Percentiles rank a stretch among this genome's conserved stretches.
These are phyloP conservation scores for Drosophila pandora DNA, from an alignment of 1,140 invertebrate species.

Conservation along the genomic window DNA sequence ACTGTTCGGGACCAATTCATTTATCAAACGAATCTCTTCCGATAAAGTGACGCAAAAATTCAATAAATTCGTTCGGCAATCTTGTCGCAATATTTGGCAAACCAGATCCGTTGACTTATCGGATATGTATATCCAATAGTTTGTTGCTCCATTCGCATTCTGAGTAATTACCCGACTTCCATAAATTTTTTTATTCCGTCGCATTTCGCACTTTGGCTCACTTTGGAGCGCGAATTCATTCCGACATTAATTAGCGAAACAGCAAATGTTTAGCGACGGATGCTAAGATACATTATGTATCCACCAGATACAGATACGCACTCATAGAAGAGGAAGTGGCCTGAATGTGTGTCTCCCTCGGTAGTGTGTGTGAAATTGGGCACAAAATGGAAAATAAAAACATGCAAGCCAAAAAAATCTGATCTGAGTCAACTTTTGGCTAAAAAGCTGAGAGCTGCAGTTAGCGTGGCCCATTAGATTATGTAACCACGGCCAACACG, in stretches of 20 bases:
- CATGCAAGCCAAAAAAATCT: constrained; percentile 48
- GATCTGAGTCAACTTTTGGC: constrained; percentile 47
- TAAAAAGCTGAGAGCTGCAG: constrained; percentile 38
- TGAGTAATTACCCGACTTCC: constrained; percentile 64
- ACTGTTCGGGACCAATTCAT: constrained; percentile 16
- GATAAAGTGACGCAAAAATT: constrained; percentile 25
- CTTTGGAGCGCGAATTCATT: constrained; percentile 40
- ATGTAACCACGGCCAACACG: constrained; percentile 60
- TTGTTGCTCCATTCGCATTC: constrained; percentile 66
- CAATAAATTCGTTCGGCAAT: constrained; percentile 14
- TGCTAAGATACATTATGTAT: constrained; percentile 41
- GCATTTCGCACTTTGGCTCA: constrained; percentile 38
- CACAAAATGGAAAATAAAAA: constrained; percentile 34
- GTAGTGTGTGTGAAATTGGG: constrained; percentile 63
- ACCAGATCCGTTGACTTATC: constrained; percentile 58
- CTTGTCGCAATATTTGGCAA: constrained; percentile 38
- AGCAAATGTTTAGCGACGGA: constrained; percentile 54
- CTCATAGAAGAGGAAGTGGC: constrained; percentile 64
- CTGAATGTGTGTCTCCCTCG: background rate
- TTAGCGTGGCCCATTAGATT: constrained; percentile 70
- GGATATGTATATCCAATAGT: constrained; percentile 62
- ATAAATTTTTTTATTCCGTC: constrained; percentile 16
- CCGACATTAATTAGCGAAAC: constrained; percentile 68
- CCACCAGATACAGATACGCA: constrained; percentile 21
- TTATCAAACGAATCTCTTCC: constrained; percentile 29